Base-by-base conservation (phyloP, 1,140 invertebrate genomes). In the Eupristina koningsbergeri region DNA sequence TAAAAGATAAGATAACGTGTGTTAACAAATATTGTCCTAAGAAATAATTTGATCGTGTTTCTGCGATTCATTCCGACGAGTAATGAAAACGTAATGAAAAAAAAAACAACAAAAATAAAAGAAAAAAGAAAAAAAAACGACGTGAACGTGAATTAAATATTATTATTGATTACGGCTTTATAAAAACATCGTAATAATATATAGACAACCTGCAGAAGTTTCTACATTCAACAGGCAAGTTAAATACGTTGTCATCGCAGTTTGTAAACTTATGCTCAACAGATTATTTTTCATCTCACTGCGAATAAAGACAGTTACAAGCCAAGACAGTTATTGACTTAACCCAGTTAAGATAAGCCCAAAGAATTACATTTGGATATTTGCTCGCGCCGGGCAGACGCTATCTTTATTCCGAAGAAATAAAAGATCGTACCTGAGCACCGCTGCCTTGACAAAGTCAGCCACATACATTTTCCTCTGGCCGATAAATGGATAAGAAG, bases 1-100 rank as follows among this genome's bases (percentile, higher is more conserved):
- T 29, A 17, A 58, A 41, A 79, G 76, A 79, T 79, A 67, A 79
- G 77, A 45, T 64, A 31, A n/a, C 41, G 26, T 13, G 39, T 47
- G n/a, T 79, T 64, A 29, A 61, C 61, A 79, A 79, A 79, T 67
- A 79, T 79, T 79, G 39, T 41, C 61, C 9, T 61, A 79, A 64
- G 39, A 39, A 67, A 29, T 15, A 36, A 61, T 64, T 79, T 41
- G n/a, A 64, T 79, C 39, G 58, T 1, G 26, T 64, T 47, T 36
- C 74, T 29, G 39, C 34, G 9, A 41, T 41, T 67, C 31, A 17
- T 15, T 50, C 15, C 5, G 36, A 67, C 64, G 31, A 36, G 64
- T 29, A n/a, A 41, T 41, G 41, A n/a, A n/a, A 41, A 71, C 22
- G 36, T n/a, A 41, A 71, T 9, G 36, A 41, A 31, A 8, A 41